A percentile compares a stretch with the other conserved stretches of the same genome.
Conservation (phyloP, 2,888 invertebrate species). For the Microchrysa polita region DNA sequence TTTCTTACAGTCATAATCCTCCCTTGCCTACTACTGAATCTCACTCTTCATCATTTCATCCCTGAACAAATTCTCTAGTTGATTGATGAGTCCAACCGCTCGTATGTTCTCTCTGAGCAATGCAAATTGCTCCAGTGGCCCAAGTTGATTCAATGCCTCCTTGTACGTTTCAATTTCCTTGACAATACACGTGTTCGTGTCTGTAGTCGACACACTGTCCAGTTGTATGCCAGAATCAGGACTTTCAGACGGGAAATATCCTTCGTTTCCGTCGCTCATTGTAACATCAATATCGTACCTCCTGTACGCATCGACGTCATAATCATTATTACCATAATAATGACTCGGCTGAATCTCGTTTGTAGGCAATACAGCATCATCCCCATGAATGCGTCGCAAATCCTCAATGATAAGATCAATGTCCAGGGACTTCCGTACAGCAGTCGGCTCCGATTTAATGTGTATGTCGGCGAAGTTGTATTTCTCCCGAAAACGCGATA, state of each 20-base stretch:
- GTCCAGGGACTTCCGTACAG: constrained; percentile 6
- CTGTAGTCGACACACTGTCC: background rate
- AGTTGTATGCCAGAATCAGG: background rate
- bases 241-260: background rate
- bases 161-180: constrained; percentile 24
- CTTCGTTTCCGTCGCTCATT: background rate
- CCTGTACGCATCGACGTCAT: background rate
- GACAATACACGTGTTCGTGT: background rate
- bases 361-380: background rate
- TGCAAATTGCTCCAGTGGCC: constrained; percentile 42
- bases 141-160: constrained; percentile 33
- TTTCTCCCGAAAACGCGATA: constrained; percentile 5
- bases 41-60: constrained; percentile 25
- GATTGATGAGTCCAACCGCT: constrained; percentile 42
- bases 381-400: constrained; percentile 5
- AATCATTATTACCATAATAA: background rate
- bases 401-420: constrained; percentile 23
- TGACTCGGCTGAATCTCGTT: too few relatives aligned
- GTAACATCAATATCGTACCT: background rate
- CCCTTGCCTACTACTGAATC: background rate
- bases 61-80: constrained; percentile 34
- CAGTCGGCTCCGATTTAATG: background rate
- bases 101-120: constrained; percentile 38
- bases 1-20: too few relatives aligned
- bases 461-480: background rate